These are phyloP conservation scores for Ophiothrix spiculata DNA, from an alignment of 35 echinoderm and acorn worm genomes.

Conservation along the genomic window DNA sequence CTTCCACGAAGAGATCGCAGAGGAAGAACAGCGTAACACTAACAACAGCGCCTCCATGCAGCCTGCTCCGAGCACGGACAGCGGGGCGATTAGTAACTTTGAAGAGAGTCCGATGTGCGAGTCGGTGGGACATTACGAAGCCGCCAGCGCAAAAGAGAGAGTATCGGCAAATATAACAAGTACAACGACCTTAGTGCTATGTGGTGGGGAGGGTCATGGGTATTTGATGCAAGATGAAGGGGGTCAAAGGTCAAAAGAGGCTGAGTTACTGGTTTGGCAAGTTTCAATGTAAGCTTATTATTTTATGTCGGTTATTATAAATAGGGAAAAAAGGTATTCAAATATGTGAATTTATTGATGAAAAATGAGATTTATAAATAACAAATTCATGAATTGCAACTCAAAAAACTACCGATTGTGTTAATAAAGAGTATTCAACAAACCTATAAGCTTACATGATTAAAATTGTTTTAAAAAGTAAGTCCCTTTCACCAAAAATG, in stretches of 20 bases:
- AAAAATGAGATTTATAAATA: no score
- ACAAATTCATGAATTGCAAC: no score
- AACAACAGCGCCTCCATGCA: conserved; percentile 28
- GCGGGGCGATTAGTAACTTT: conserved; percentile 21
- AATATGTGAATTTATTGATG: no score
- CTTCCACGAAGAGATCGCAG: conserved; percentile 39
- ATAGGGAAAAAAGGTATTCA: no score
- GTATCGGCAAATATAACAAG: conserved; percentile 82
- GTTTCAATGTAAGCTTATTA: conserved; percentile 78
- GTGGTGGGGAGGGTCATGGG: conserved; percentile 85
- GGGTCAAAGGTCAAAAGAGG: conserved; percentile 54
- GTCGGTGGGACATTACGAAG: neutral
- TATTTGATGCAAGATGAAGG: conserved; percentile 67
- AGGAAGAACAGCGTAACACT: conserved; percentile 17
- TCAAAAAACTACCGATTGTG: no score
- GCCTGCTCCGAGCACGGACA: conserved; percentile 29
- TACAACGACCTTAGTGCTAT: conserved; percentile 76
- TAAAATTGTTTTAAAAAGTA: no score
- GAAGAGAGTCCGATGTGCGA: conserved; percentile 17
- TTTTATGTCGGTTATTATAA: neutral
- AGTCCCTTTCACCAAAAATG: no score
- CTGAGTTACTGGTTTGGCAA: conserved; percentile 92
- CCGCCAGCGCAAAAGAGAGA: conserved; percentile 47
- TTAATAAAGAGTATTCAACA: neutral
- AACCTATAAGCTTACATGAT: no score